Base-by-base conservation (phyloP, 2,113 vertebrate genomes). In the Vidua macroura region DNA sequence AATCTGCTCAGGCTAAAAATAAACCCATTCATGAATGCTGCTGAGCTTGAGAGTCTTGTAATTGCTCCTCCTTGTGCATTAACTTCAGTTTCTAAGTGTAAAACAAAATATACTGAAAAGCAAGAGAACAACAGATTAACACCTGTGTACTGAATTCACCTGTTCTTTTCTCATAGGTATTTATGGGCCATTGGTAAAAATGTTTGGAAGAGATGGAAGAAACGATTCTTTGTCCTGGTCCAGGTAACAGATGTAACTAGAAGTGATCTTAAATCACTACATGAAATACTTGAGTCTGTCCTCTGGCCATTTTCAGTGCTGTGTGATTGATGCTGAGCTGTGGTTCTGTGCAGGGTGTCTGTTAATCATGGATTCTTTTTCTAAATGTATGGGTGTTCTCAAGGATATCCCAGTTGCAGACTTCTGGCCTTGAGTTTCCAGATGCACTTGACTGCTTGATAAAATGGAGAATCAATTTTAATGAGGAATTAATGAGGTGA, bases 131-230 rank as follows among this genome's bases (percentile, higher is more conserved):
- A 19, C 21, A 24, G 27, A 18, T 35, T 27, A n/a, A 72, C 9
- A 30, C 9, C 83, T 49, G 13, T 28, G 46, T 79, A 49, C 72
- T 98, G 55, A 92, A 93, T 81, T 70, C 27, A 39, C 18, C 41
- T 93, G 3, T 93, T 92, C 69, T 93, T 97, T 87, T 92, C 58
- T 91, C 58, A 52, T 97, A 99, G 99, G 92, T 99, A 99, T 97
- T 98, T 99, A 66, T 99, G 99, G 99, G 98, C 98, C 89, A 98
- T 99, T 62, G 99, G 99, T 93, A 99, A 99, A 97, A 99, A 99
- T 43, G 99, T 99, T 87, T 99, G 99, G 99, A 99, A 99, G 97
- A 98, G 99, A 96, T 99, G 99, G 99, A 99, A 99, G 98, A 99
- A 99, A 93, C 98, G 99, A 51, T 99, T 99, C 97, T 99, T 99